Percentiles rank a stretch among this genome's conserved stretches.
Conservation (phyloP, 2,888 invertebrate species). For the Rhodophaea formosa region DNA sequence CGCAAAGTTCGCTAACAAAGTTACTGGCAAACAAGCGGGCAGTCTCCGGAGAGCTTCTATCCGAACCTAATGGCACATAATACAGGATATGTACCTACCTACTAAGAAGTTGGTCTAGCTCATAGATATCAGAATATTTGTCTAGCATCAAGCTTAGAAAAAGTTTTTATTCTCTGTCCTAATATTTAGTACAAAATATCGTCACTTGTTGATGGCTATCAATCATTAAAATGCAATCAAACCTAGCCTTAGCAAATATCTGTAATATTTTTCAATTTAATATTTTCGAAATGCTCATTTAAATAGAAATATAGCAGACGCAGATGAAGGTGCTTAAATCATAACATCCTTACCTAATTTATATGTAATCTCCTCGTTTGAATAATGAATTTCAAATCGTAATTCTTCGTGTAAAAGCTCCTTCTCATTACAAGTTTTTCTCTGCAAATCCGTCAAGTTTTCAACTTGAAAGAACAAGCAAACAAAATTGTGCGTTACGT, state of each 20-base stretch:
- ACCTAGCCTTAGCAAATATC: too few species aligned
- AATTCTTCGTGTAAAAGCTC: constrained; percentile 3
- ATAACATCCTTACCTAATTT: constrained; percentile 1
- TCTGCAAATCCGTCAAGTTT: constrained; percentile 14
- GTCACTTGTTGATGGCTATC: too few species aligned
- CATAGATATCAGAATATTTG: too few species aligned
- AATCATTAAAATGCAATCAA: too few species aligned
- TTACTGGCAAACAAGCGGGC: constrained; percentile 12
- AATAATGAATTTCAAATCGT: constrained; percentile 16
- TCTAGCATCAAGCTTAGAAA: background rate
- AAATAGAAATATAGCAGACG: too few species aligned
- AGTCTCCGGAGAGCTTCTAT: constrained; percentile 1
- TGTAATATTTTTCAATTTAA: too few species aligned
- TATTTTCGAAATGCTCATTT: too few species aligned
- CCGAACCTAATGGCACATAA: constrained; percentile 1
- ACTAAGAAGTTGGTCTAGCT: background rate
- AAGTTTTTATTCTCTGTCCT: too few species aligned
- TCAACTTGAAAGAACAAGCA: constrained; percentile 7
- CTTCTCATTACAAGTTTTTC: constrained; percentile 19
- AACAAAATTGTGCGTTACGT: constrained; percentile 5
- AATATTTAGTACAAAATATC: too few species aligned
- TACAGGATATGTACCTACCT: background rate
- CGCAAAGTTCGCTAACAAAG: constrained; percentile 16
- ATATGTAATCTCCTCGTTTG: constrained; percentile 10
- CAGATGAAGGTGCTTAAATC: background rate